Evolutionary conservation across 2,888 invertebrate genomes (phyloP), one percentile per base, ranked within the genome.

Genomic region (Drosophila eohydei): DNA sequence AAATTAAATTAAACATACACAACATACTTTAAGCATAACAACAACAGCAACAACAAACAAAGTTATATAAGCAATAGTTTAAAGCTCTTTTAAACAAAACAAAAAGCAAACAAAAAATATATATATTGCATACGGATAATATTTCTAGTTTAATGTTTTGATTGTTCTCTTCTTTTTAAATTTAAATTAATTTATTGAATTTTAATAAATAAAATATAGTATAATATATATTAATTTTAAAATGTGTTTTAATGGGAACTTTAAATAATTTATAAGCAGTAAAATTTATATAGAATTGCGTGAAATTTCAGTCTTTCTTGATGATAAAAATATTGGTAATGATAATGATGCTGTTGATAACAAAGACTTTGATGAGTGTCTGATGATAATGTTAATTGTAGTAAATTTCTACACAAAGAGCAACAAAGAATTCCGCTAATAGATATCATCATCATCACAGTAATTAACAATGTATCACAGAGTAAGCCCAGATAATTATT

Each of bases 91-190:
- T 77, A 83, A 89, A 72, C 66, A 66, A 79, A 72, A 79, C 8
- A 6, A 41, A 41, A 36, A 36, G 16, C 34, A 51, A 34, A 34
- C n/a, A 51, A 60, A 60, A 34, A 56, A 68, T 76, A 72, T 26
- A 43, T 67, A 74, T 64, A 74, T 59, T 72, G 69, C 74, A 71
- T 89, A 81, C 62, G 66, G 65, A 74, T 69, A 75, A 86, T 80
- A 85, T 75, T 76, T 81, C 81, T 88, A 85, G 89, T 84, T 89
- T 85, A 85, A 85, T 84, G 81, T 89, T 89, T 85, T 80, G 55
- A 85, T 87, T 84, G 84, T 84, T 84, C 87, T 86, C 72, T 86
- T 83, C 48, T 71, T 88, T 84, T 84, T 66, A 68, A 88, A 84
- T 80, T 88, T 64, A 68, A 88, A 84, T 83, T 84, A 84, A 88